A percentile compares a stretch with the other conserved stretches of the same genome.
phyloP scores from a whole-genome alignment of 2,113 vertebrate species.

The Gallinago jamesoni region DNA sequence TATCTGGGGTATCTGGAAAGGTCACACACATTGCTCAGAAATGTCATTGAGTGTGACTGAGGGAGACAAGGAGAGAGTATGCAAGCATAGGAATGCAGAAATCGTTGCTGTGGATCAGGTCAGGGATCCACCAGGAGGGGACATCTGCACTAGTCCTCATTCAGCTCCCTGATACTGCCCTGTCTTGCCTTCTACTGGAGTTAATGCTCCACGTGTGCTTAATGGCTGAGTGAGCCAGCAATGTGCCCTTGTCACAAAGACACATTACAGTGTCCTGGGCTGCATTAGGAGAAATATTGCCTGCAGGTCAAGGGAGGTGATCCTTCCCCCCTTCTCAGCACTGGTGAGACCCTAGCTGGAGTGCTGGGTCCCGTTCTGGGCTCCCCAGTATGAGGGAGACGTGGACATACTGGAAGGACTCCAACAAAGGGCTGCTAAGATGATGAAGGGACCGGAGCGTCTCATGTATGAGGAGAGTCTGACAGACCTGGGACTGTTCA shows the following conservation, averaged over 20 bases:
- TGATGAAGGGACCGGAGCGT: background rate
- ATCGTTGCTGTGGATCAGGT: background rate
- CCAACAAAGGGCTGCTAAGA: rapidly evolving
- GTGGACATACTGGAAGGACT: background rate
- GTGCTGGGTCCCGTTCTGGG: background rate
- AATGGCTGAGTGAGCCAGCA: background rate
- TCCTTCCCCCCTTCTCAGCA: background rate
- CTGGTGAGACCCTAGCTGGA: background rate
- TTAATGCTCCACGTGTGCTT: background rate
- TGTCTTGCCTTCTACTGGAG: background rate
- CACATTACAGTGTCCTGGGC: background rate
- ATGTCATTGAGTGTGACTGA: background rate
- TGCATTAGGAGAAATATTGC: background rate
- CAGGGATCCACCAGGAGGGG: background rate
- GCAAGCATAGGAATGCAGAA: background rate
- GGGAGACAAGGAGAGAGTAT: background rate
- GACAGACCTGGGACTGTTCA: background rate
- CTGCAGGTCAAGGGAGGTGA: rapidly evolving
- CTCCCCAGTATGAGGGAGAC: background rate
- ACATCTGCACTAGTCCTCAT: background rate
- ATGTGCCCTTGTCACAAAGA: background rate
- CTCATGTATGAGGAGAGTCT: background rate
- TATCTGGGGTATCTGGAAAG: background rate
- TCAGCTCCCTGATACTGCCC: background rate
- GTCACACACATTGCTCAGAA: background rate